phyloP scores from a whole-genome alignment of 2,888 invertebrate species.

The Clunio marinus region DNA sequence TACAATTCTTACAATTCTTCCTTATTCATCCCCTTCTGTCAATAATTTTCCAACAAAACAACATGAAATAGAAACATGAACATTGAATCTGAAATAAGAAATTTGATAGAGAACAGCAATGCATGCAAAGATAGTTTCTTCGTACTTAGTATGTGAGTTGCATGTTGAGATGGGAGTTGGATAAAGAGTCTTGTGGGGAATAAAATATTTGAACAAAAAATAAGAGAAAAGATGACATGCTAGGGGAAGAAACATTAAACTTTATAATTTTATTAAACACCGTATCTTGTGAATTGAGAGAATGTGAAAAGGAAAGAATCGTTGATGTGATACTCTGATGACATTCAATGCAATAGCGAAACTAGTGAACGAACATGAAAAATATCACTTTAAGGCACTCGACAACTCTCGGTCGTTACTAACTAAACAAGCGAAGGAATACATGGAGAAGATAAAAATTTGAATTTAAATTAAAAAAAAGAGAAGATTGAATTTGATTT shows the following conservation, averaged over 20 bases:
- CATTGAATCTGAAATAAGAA: not conserved
- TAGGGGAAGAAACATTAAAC: conserved; percentile 19
- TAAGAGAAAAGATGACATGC: not conserved
- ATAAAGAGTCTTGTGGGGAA: conserved; percentile 24
- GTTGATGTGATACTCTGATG: not conserved
- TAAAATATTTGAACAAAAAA: not conserved
- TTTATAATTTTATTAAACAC: conserved; percentile 32
- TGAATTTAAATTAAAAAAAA: conserved; percentile 39
- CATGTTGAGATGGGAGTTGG: conserved; percentile 3
- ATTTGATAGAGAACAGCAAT: conserved; percentile 12
- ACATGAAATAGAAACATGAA: not conserved
- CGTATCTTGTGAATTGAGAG: not conserved
- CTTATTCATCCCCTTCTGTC: too few species aligned
- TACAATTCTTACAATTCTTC: conserved; percentile 12
- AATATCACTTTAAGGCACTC: conserved; percentile 15
- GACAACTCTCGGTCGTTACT: too few species aligned
- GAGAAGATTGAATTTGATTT: conserved; percentile 29
- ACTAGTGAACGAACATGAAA: not conserved
- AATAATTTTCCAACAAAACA: too few species aligned
- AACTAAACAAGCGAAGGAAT: not conserved
- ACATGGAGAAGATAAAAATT: conserved; percentile 22
- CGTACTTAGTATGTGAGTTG: conserved; percentile 1
- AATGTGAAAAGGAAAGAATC: not conserved
- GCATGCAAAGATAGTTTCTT: not conserved
- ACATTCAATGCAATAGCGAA: not conserved